Base-by-base conservation (phyloP, 2,113 vertebrate genomes). In the Anarhynchus alexandrinus region DNA sequence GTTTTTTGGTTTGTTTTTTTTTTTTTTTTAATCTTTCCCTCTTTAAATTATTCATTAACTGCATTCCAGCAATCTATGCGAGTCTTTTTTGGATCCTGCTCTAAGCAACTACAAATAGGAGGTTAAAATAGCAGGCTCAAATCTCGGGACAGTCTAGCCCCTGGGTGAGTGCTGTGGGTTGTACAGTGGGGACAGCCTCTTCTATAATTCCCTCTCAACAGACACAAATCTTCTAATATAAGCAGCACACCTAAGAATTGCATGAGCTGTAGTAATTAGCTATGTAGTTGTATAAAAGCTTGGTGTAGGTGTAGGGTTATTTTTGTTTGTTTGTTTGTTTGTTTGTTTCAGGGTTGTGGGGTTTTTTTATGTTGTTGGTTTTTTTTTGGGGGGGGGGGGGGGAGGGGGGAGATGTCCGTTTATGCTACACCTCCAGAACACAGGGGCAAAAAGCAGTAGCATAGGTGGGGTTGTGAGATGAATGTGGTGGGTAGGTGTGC, bases 311-410 rank as follows among this genome's bases (percentile, higher is more conserved):
- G 8, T 34, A 62, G 25, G n/a, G 22, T 6, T 6, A 12, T 25
- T 51, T 23, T 51, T 58, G 65, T 10, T 11, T 19, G 12, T n/a
- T n/a, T n/a, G 0, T 0, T 5, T 19, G 21, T 51, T 65, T 65
- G 79, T 82, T 83, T 34, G 15, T 18, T 16, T 16, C 15, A 47
- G 9, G 25, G 18, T n/a, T 77, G 21, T 32, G 34, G 36, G 30
- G 29, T 30, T 11, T 38, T 92, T 82, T 27, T 7, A 43, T 42
- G 25, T 2, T 29, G n/a, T 52, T 45, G 27, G 0, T 21, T 54
- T 43, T 40, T 29, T 43, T 67, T 87, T 64, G 12, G 23, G 49
- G 49, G 47, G 47, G 47, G 20, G 16, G 5, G 7, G 34, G 25
- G 3, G 1, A 49, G 25, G 29, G 7, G 8, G 29, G 7, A 43